phyloP scores from a whole-genome alignment of 2,888 invertebrate genomes.

The Conops quadrifasciatus region DNA sequence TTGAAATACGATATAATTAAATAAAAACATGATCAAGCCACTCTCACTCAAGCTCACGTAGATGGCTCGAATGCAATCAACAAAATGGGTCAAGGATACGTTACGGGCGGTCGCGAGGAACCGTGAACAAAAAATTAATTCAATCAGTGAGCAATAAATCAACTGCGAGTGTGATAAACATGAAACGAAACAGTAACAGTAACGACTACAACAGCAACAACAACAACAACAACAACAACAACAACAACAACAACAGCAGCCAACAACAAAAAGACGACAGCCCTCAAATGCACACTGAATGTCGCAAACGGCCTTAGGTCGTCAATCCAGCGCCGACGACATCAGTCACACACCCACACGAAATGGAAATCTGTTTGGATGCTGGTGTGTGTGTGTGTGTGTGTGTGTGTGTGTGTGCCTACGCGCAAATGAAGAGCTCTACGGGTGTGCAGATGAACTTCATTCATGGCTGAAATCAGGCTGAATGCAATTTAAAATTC shows the following conservation, averaged over 20 bases:
- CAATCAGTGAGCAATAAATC: constrained; percentile 37
- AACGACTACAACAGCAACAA: constrained; percentile 4
- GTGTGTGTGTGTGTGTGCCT: constrained; percentile 21
- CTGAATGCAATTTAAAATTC: constrained; percentile 35
- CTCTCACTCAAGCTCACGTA: neutral
- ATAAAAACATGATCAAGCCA: neutral
- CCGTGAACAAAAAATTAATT: constrained; percentile 33
- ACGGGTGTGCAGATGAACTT: no score
- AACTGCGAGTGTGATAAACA: constrained; percentile 35
- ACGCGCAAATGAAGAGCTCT: neutral
- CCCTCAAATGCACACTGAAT: neutral
- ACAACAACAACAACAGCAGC: constrained; percentile 3
- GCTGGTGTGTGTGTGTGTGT: neutral
- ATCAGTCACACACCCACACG: constrained; percentile 6
- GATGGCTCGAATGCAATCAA: neutral
- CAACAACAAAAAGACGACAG: neutral
- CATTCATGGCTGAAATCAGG: constrained; percentile 4
- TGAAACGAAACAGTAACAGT: constrained; percentile 15
- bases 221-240: constrained; percentile 7
- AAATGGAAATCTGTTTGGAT: neutral
- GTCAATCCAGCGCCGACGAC: constrained; percentile 17
- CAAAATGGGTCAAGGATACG: no score
- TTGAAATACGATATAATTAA: neutral
- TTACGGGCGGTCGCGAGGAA: constrained; percentile 3
- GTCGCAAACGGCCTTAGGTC: constrained; percentile 1